These are phyloP conservation scores for Motacilla alba DNA, from an alignment of 2,113 vertebrate species.

Conservation along the genomic window DNA sequence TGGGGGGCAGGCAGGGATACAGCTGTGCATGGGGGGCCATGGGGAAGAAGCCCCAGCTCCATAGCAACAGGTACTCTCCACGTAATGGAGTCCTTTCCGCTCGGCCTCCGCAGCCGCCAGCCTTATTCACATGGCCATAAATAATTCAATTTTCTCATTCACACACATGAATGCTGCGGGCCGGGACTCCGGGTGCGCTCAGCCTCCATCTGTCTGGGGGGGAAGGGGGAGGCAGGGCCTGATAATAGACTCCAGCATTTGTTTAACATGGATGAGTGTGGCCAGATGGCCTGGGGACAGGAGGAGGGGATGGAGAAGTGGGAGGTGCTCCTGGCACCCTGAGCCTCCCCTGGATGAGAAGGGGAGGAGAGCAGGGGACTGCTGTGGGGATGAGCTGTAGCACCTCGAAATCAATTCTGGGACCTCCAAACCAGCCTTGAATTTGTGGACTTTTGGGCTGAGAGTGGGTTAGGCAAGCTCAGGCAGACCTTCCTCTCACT, in stretches of 20 bases:
- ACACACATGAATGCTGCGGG: slow-evolving; percentile 68
- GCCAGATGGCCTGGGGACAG: slow-evolving; percentile 59
- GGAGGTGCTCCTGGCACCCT: background rate
- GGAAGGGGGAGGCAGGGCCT: slow-evolving; percentile 34
- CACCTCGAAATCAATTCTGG: background rate
- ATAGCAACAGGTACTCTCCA: slow-evolving; percentile 70
- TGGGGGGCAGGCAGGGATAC: background rate
- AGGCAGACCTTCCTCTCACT: background rate
- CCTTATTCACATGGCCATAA: slow-evolving; percentile 68
- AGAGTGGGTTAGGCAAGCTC: background rate
- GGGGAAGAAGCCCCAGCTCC: slow-evolving; percentile 19
- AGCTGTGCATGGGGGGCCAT: background rate
- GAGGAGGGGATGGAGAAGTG: background rate
- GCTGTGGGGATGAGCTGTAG: background rate
- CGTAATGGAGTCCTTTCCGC: slow-evolving; percentile 67
- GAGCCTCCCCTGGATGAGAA: background rate
- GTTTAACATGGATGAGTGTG: slow-evolving; percentile 66
- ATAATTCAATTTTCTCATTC: slow-evolving; percentile 74
- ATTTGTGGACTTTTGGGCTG: background rate
- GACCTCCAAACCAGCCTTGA: background rate
- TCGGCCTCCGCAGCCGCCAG: slow-evolving; percentile 45
- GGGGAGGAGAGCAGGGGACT: background rate
- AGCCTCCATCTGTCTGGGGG: slow-evolving; percentile 64
- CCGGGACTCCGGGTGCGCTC: slow-evolving; percentile 13
- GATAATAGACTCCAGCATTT: slow-evolving; percentile 66